phyloP scores from a whole-genome alignment of 2,113 vertebrate species.

The Montifringilla adamsi region DNA sequence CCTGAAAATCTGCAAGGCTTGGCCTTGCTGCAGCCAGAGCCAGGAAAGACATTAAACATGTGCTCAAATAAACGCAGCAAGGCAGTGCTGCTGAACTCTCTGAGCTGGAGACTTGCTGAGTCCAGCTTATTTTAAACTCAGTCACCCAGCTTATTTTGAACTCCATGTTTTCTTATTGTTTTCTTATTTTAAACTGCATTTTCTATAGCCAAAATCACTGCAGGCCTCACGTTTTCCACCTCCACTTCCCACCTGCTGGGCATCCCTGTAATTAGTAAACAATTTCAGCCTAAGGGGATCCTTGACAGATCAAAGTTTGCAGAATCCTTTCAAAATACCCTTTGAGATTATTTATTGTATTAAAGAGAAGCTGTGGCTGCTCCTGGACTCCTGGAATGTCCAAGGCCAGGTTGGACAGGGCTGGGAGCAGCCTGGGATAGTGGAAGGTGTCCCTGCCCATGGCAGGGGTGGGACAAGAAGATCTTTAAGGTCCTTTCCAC shows the following conservation, averaged over 20 bases:
- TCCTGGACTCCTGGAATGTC: not conserved
- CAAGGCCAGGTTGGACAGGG: not conserved
- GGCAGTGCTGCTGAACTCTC: not conserved
- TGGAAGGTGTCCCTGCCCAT: not conserved
- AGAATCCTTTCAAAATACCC: not conserved
- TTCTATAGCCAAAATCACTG: not conserved
- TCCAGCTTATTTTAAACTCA: not conserved
- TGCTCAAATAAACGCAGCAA: not conserved
- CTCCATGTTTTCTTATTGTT: not conserved
- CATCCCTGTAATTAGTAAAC: not conserved
- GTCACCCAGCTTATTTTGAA: not conserved
- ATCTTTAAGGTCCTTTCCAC: not conserved
- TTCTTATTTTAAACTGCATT: too few species aligned
- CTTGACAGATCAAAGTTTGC: accelerated
- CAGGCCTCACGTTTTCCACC: not conserved
- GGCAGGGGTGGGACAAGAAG: not conserved
- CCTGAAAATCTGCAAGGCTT: slow-evolving; percentile 1
- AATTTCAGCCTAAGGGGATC: not conserved
- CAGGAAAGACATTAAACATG: not conserved
- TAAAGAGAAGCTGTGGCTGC: not conserved
- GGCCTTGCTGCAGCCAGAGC: not conserved
- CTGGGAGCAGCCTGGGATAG: not conserved
- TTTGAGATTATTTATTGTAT: not conserved
- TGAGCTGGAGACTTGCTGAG: not conserved
- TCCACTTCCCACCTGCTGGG: not conserved